A percentile compares a stretch with the other conserved stretches of the same genome.
Evolutionary conservation across 37 sponge, comb jelly and placozoan species (phyloP).

Genomic region (Aplysina aerophoba): DNA sequence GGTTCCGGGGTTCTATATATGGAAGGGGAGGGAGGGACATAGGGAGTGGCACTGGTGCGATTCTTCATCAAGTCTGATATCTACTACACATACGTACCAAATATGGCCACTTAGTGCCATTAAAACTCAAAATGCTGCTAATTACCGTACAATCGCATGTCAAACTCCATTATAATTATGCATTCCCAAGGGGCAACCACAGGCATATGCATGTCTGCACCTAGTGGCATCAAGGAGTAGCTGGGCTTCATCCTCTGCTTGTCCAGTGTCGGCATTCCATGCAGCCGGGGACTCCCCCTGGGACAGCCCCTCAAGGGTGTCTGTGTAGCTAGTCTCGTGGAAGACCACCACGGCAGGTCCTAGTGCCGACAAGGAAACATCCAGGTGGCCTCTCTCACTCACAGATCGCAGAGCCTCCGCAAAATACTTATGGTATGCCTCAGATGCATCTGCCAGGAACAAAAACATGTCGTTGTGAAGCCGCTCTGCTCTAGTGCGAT

Average conservation of each 20-base stretch:
- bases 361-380: conserved; percentile 65
- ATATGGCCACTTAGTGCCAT: background rate
- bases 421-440: conserved; percentile 85
- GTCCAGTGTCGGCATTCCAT: conserved; percentile 4
- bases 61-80: too few species aligned
- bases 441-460: conserved; percentile 89
- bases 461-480: conserved; percentile 94
- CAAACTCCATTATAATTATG: too few species aligned
- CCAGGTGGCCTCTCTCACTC: conserved; percentile 50
- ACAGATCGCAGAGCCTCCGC: conserved; percentile 72
- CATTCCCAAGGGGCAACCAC: too few species aligned
- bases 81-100: background rate
- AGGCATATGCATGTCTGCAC: too few species aligned
- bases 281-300: background rate
- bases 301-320: conserved; percentile 54
- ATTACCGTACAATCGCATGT: too few species aligned
- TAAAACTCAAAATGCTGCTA: too few species aligned
- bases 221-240: background rate
- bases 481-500: conserved; percentile 89
- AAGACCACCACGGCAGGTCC: conserved; percentile 91
- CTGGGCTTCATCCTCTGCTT: background rate
- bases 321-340: conserved; percentile 92
- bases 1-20: background rate
- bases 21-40: too few species aligned
- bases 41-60: too few species aligned